Evolutionary conservation across 2,888 invertebrate genomes (phyloP), one percentile per base, ranked within the genome.

Genomic region (Phengaris arion): DNA sequence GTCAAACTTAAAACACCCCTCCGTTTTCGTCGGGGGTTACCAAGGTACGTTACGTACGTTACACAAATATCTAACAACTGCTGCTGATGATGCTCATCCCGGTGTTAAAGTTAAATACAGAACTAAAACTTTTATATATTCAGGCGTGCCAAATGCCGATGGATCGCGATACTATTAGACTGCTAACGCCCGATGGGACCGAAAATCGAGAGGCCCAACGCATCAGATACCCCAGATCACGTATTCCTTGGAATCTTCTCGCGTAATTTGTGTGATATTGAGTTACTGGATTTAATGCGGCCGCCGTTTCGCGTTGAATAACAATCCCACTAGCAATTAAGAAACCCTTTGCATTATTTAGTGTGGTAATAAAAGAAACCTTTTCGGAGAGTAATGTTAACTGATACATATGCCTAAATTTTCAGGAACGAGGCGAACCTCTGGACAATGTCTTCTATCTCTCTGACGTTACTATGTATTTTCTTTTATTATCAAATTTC

Each of bases 201-300:
- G 87, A 84, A 88, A 88, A 86, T 83, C 82, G 86, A 86, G 84
- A 82, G 81, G 83, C 81, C 77, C 79, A 81, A 81, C 82, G 82
- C 80, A 82, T 83, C 79, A 80, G 79, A 78, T 79, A 82, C 81
- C 84, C 85, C 82, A 81, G 82, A 86, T 87, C 86, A 85, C 82
- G 80, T 81, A 80, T 79, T 75, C 78, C 80, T 80, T 68, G 78
- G 78, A 80, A 82, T 82, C 79, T 81, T 81, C 81, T 77, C 81
- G 82, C 77, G 79, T 81, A 78, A 79, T 80, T 80, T 80, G 77
- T 80, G 74, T 78, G 70, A 77, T 78, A 81, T 78, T 78, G 78
- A 79, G 79, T 79, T 79, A 80, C 77, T 78, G 74, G 57, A 69
- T 77, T 57, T 74, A 68, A 76, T 59, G 73, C 22, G 69, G 15